Evolutionary conservation across 1,140 invertebrate genomes (phyloP).

Genomic region (Psix sp.): DNA sequence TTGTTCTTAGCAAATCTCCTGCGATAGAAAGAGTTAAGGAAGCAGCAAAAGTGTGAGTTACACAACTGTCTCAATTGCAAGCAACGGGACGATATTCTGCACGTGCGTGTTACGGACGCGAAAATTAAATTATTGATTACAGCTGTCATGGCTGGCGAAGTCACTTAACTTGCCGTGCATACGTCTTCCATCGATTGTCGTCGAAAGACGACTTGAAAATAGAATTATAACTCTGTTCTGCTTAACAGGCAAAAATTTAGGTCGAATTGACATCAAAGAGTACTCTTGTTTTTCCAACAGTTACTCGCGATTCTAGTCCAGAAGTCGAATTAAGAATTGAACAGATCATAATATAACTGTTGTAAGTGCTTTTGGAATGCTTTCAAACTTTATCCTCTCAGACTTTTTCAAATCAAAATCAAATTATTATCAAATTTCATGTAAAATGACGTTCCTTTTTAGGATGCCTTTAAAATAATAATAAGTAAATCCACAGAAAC

Average conservation of each 20-base stretch:
- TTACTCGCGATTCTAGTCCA: too few relatives aligned
- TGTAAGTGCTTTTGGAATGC: too few relatives aligned
- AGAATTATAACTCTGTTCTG: constrained; percentile 41
- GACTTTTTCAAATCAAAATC: too few relatives aligned
- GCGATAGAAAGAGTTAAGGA: too few relatives aligned
- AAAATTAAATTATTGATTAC: constrained; percentile 62
- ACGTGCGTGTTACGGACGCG: constrained; percentile 53
- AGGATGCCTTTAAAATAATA: too few relatives aligned
- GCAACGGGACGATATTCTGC: constrained; percentile 30
- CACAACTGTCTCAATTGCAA: constrained; percentile 37
- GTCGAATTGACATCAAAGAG: constrained; percentile 38
- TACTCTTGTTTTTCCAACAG: constrained; percentile 35
- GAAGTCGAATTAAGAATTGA: too few relatives aligned
- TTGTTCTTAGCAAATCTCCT: too few relatives aligned
- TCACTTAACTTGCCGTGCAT: constrained; percentile 58
- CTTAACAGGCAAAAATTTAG: constrained; percentile 51
- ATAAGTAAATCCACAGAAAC: too few relatives aligned
- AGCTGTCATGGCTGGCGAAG: constrained; percentile 55
- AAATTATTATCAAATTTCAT: too few relatives aligned
- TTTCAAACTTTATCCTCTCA: too few relatives aligned
- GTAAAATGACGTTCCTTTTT: too few relatives aligned
- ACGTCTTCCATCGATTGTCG: constrained; percentile 58
- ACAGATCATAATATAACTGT: too few relatives aligned
- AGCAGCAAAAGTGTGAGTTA: constrained; percentile 54
- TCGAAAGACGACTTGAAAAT: constrained; percentile 53